Evolutionary conservation across 2,888 invertebrate species (phyloP), one percentile per base, ranked within the genome.

Genomic region (Yponomeuta sedellus): DNA sequence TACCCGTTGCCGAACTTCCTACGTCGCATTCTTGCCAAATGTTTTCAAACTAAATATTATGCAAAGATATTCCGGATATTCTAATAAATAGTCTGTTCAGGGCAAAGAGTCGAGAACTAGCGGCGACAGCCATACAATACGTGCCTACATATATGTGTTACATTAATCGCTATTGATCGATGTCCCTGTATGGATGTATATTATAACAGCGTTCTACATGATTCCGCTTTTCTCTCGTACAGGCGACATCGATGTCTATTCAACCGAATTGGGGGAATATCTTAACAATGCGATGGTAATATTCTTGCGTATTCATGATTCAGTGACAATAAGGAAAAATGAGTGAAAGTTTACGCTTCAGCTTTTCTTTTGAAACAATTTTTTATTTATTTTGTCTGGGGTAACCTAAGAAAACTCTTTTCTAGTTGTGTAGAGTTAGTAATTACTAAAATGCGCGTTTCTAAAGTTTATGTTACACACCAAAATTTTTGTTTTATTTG

Each of bases 1-100:
- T 22, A 20, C 20, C 59, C 20, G 22, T 10, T 59, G n/a, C 59
- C 59, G 25, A 59, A 19, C 20, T 59, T 59, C 59, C 25, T 22
- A 12, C 22, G n/a, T 25, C 59, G 20, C 25, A 25, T 59, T 59
- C 59, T 59, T 20, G 22, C 59, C 11, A 52, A 52, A 52, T 52
- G 44, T 52, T 52, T 52, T 52, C 44, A 16, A 16, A 52, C 44
- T 6, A 59, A 11, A 59, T 59, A 59, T 20, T 59, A 20, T 20
- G 12, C 22, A 20, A 25, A 59, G 10, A 25, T 59, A 59, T 59
- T 59, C 59, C 22, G 12, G 11, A 59, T 59, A 59, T 59, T 59
- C 59, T 8, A 10, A 59, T 20, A 22, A 20, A 52, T 59, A 59
- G 8, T 59, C 20, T 20, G 10, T 59, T 59, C 59, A 20, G 2